A percentile compares a stretch with the other conserved stretches of the same genome.
phyloP scores from a whole-genome alignment of 2,888 invertebrate species.

The Lydus trimaculatus region DNA sequence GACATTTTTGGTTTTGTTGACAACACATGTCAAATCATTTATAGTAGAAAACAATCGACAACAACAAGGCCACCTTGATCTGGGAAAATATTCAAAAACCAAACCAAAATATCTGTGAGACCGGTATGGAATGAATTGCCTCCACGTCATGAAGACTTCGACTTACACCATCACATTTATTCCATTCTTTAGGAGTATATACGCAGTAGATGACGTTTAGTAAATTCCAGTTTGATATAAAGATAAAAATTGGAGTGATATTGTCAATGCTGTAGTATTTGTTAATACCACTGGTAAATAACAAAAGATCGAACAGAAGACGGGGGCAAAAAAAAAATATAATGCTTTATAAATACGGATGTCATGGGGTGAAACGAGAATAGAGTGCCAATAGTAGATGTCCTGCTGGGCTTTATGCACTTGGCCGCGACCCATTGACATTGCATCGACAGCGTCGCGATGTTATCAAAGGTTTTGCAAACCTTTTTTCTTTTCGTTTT shows the following conservation, averaged over 20 bases:
- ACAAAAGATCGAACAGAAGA: conserved; percentile 2
- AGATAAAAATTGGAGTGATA: neutral
- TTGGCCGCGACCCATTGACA: conserved; percentile 55
- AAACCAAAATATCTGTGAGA: neutral
- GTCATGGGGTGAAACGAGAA: conserved; percentile 54
- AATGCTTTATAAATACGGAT: conserved; percentile 43
- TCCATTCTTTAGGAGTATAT: neutral
- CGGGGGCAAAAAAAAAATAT: conserved; percentile 51
- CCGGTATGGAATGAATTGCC: neutral
- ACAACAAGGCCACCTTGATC: conserved; percentile 2
- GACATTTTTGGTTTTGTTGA: conserved; percentile 13
- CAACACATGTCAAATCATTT: neutral
- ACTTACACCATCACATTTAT: neutral
- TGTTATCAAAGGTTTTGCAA: conserved; percentile 41
- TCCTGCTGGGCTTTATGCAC: conserved; percentile 52
- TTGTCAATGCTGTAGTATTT: neutral
- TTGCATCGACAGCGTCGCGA: conserved; percentile 49
- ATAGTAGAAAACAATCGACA: neutral
- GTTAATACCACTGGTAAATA: neutral
- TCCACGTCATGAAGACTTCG: neutral
- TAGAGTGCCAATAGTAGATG: conserved; percentile 53
- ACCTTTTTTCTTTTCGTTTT: conserved; percentile 41
- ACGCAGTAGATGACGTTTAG: neutral
- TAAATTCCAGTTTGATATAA: neutral
- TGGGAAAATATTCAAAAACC: neutral